Base-by-base conservation (phyloP, 2,888 invertebrate species). In the Charanyca ferruginea region DNA sequence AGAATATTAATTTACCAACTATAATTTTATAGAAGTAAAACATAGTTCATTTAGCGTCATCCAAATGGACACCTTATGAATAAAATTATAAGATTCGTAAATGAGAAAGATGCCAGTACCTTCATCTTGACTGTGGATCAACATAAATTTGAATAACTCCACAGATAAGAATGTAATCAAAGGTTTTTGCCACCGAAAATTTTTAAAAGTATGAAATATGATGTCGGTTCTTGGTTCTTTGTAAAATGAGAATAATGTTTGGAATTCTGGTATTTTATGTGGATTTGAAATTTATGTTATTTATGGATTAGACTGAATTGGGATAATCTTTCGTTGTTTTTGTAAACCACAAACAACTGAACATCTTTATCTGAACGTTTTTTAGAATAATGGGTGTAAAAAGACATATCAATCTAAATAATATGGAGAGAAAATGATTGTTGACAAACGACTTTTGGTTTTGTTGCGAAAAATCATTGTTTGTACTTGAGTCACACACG, bases 121-220 rank as follows among this genome's bases (percentile, higher is more conserved):
- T 81, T 68, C 77, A 76, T 80, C 73, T 84, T 73, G 45, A 59
- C 64, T 67, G 73, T 73, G 66, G 73, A 88, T 86, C 81, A 85
- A 78, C 85, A 87, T 87, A 86, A 85, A 88, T 88, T 85, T 86
- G 70, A 89, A 88, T 87, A 85, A 75, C 64, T 77, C 66, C 45
- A 54, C 32, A 75, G 83, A 81, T 81, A 81, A 80, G 79, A 79
- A 64, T 60, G 60, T 83, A 80, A 83, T 80, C 77, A 83, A 84
- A 83, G 79, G 78, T 82, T 69, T 75, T 69, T 61, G 44, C 66
- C 42, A 60, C 54, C 54, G 73, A 65, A 80, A 60, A 66, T 52
- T 58, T 62, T 51, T 47, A 25, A 51, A 77, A 73, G 55, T 77
- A 72, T 70, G 63, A 79, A 68, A 71, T 44, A 68, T 78, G 35